Percentiles rank a stretch among this genome's conserved stretches.
phyloP scores from a whole-genome alignment of 2,113 vertebrate genomes.

The Oenanthe oenanthe region DNA sequence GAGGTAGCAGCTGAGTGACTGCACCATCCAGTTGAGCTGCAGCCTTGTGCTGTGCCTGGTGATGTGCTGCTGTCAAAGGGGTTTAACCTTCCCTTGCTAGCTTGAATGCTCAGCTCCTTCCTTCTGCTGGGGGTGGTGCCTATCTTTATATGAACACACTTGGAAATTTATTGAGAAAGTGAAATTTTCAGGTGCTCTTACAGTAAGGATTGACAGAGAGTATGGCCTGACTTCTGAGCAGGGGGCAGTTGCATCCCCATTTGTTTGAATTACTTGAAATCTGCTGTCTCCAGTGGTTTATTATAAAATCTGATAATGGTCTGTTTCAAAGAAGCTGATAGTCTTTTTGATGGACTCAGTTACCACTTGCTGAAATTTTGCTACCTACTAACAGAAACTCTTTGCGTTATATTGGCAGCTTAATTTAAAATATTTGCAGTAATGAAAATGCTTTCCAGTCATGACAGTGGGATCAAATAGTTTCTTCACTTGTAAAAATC shows the following conservation, averaged over 20 bases:
- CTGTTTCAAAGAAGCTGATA: not conserved
- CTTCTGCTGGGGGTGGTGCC: not conserved
- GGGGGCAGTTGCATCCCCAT: not conserved
- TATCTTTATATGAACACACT: not conserved
- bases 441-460: not conserved
- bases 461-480: not conserved
- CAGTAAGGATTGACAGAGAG: not conserved
- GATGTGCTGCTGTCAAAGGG: not conserved
- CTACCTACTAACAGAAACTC: not conserved
- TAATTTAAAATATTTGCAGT: not conserved
- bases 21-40: not conserved
- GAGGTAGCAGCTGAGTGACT: not conserved
- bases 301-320: not conserved
- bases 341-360: not conserved
- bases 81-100: not conserved
- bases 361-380: not conserved
- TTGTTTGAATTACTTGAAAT: not conserved
- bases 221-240: not conserved
- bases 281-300: not conserved
- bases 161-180: not conserved
- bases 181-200: not conserved
- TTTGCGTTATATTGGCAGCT: not conserved
- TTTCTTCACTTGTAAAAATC: not conserved
- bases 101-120: not conserved
- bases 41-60: not conserved